These are phyloP conservation scores for Channa maculata DNA, from an alignment of 2,113 vertebrate species.

Conservation along the genomic window DNA sequence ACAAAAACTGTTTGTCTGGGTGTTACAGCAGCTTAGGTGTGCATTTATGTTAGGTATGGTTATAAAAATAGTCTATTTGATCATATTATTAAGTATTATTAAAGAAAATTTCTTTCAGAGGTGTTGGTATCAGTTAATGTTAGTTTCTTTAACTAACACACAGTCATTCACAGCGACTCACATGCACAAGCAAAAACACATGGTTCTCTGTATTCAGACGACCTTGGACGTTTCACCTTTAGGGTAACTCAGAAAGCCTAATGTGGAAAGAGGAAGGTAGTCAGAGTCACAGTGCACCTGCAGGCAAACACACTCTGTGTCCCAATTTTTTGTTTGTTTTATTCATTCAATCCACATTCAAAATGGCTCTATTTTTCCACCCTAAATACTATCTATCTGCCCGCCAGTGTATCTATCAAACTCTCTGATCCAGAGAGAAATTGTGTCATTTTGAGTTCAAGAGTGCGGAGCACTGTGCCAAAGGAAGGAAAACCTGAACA, in stretches of 20 bases:
- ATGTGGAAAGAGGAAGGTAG: conserved; percentile 48
- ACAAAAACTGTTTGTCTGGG: neutral
- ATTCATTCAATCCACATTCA: conserved; percentile 51
- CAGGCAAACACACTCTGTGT: conserved; percentile 56
- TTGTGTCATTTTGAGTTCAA: conserved; percentile 46
- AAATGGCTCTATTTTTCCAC: conserved; percentile 15
- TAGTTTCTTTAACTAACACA: neutral
- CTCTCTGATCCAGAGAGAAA: conserved; percentile 25
- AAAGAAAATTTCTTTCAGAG: neutral
- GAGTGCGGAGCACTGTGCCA: conserved; percentile 10
- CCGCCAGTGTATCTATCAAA: conserved; percentile 57
- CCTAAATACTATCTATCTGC: conserved; percentile 41
- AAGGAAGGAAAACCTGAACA: conserved; percentile 17
- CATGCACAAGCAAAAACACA: neutral
- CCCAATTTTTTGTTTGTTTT: conserved; percentile 66
- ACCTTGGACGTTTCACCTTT: conserved; percentile 68
- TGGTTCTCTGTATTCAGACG: conserved; percentile 30
- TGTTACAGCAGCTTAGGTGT: neutral
- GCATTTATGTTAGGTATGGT: neutral
- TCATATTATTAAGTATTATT: neutral
- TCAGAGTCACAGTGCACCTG: conserved; percentile 45
- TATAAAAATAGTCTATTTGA: neutral
- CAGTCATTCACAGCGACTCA: neutral
- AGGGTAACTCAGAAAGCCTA: conserved; percentile 50
- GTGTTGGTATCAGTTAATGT: neutral